Evolutionary conservation across 2,113 vertebrate genomes (phyloP).

Genomic region (Chinchilla lanigera): DNA sequence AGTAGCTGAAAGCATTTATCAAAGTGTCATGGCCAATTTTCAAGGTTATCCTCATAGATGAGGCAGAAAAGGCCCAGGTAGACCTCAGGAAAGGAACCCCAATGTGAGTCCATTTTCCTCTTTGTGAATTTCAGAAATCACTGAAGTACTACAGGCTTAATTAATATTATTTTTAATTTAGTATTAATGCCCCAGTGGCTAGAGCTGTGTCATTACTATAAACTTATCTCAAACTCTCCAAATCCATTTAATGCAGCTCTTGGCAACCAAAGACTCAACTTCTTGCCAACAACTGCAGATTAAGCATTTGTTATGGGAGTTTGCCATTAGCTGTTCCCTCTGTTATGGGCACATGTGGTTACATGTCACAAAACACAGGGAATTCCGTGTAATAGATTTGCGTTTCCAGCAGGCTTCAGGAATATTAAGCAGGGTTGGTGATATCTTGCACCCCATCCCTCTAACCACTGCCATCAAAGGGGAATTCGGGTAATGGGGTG

Average conservation of each 20-base stretch:
- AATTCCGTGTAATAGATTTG: slow-evolving; percentile 53
- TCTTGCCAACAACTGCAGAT: slow-evolving; percentile 79
- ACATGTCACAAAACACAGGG: slow-evolving; percentile 58
- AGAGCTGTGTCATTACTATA: slow-evolving; percentile 54
- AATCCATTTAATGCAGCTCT: slow-evolving; percentile 72
- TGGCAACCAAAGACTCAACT: slow-evolving; percentile 64
- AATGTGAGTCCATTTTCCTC: neutral
- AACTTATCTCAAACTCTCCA: slow-evolving; percentile 68
- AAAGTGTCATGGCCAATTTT: slow-evolving; percentile 15
- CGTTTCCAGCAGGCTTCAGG: slow-evolving; percentile 42
- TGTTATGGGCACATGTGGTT: slow-evolving; percentile 65
- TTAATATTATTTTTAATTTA: slow-evolving; percentile 30
- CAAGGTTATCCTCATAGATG: neutral
- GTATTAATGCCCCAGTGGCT: slow-evolving; percentile 37
- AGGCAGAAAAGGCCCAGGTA: neutral
- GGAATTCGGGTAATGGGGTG: neutral
- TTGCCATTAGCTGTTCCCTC: slow-evolving; percentile 67
- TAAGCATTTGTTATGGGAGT: slow-evolving; percentile 77
- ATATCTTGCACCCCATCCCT: slow-evolving; percentile 39
- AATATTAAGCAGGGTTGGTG: neutral
- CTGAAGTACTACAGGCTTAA: slow-evolving; percentile 33
- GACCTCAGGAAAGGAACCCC: neutral
- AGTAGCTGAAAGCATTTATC: slow-evolving; percentile 13
- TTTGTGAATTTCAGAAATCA: slow-evolving; percentile 15
- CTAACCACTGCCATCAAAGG: neutral